A percentile compares a stretch with the other conserved stretches of the same genome.
phyloP scores from a whole-genome alignment of 2,113 vertebrate species.

The Aspiorhynchus laticeps region DNA sequence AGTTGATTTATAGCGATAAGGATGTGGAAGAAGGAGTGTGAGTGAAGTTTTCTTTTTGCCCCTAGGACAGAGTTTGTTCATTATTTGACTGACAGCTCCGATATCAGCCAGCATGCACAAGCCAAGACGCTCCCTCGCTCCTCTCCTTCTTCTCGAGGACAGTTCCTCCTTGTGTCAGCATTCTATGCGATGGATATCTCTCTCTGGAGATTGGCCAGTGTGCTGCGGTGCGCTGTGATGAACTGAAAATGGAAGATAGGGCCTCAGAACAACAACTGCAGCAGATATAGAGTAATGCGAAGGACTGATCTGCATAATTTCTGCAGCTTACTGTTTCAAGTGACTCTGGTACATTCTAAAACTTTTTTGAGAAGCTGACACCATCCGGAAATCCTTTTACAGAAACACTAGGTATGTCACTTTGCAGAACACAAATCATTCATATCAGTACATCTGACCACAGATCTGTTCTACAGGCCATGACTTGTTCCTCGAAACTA shows the following conservation, averaged over 20 bases:
- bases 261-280: slow-evolving; percentile 23
- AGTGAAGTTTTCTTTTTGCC: slow-evolving; percentile 40
- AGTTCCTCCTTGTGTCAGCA: slow-evolving; percentile 55
- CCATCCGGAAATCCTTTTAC: neutral
- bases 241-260: slow-evolving; percentile 52
- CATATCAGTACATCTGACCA: slow-evolving; percentile 14
- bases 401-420: neutral
- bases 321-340: neutral
- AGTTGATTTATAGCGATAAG: slow-evolving; percentile 5
- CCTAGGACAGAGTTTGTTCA: slow-evolving; percentile 41
- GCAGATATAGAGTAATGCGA: slow-evolving; percentile 3
- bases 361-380: slow-evolving; percentile 37
- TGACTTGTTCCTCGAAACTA: slow-evolving; percentile 12
- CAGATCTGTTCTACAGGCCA: slow-evolving; percentile 23
- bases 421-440: neutral
- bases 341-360: slow-evolving; percentile 30
- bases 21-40: slow-evolving; percentile 6
- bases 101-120: slow-evolving; percentile 26
- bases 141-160: slow-evolving; percentile 41
- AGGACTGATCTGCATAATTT: slow-evolving; percentile 34
- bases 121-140: slow-evolving; percentile 30
- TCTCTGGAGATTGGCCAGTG: slow-evolving; percentile 51
- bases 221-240: neutral
- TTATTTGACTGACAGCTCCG: slow-evolving; percentile 47
- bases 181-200: slow-evolving; percentile 40